Conservation (phyloP, 2,113 vertebrate genomes). For the Halcyon senegalensis region DNA sequence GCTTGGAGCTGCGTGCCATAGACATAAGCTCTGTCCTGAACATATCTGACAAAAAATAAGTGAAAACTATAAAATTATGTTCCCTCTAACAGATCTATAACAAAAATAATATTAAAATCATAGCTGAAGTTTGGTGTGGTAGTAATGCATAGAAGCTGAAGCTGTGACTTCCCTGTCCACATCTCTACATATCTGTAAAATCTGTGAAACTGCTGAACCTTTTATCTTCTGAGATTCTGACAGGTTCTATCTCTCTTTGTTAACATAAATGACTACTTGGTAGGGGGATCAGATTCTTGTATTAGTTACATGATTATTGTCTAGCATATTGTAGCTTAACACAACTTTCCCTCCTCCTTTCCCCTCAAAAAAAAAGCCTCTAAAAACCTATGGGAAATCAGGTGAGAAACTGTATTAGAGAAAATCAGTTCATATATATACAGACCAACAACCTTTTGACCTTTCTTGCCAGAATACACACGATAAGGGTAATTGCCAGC, state of each 20-base stretch:
- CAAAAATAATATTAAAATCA: not conserved
- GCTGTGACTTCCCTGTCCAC: not conserved
- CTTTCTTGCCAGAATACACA: constrained; percentile 48
- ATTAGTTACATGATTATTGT: not conserved
- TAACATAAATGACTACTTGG: not conserved
- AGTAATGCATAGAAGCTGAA: not conserved
- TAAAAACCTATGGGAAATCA: constrained; percentile 59
- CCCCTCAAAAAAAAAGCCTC: not conserved
- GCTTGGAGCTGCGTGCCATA: not conserved
- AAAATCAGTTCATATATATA: constrained; percentile 70
- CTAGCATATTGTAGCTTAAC: not conserved
- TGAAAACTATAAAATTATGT: not conserved
- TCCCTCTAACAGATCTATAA: not conserved
- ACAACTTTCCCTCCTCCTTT: not conserved
- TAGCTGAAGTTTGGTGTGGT: not conserved
- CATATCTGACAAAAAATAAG: not conserved
- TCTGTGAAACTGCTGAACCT: not conserved
- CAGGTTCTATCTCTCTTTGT: not conserved
- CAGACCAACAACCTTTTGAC: constrained; percentile 46
- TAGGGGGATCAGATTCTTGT: not conserved
- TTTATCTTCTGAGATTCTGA: not conserved
- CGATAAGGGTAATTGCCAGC: constrained; percentile 44
- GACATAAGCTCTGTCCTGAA: not conserved
- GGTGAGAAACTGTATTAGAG: constrained; percentile 44
- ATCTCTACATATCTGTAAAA: not conserved